phyloP scores from a whole-genome alignment of 2,888 invertebrate genomes.

The Drosophila prolongata region DNA sequence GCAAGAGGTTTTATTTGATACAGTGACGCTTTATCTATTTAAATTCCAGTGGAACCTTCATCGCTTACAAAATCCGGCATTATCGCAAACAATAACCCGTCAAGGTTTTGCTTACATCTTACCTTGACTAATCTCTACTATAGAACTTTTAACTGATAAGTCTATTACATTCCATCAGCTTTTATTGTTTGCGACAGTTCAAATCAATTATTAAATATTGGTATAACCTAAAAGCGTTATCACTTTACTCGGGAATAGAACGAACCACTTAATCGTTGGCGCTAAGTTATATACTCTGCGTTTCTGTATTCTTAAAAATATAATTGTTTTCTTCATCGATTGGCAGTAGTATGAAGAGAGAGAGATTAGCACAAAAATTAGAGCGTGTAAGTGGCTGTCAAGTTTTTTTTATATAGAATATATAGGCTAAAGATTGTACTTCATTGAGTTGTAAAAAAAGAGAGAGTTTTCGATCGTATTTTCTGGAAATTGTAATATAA shows the following conservation, averaged over 20 bases:
- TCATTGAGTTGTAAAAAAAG: neutral
- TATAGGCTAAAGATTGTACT: neutral
- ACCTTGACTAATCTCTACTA: conserved; percentile 17
- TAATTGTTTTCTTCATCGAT: conserved; percentile 29
- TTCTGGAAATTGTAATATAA: neutral
- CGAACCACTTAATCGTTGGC: conserved; percentile 53
- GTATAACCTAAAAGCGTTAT: conserved; percentile 67
- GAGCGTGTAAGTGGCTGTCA: conserved; percentile 51
- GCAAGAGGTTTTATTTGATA: neutral
- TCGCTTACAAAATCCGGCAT: neutral
- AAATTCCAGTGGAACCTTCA: neutral
- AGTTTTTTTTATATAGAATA: conserved; percentile 3
- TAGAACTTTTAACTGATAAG: conserved; percentile 22
- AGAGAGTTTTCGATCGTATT: conserved; percentile 7
- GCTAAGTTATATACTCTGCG: conserved; percentile 47
- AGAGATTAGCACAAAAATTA: conserved; percentile 58
- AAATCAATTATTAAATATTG: conserved; percentile 59
- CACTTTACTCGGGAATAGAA: conserved; percentile 20
- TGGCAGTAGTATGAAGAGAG: conserved; percentile 10
- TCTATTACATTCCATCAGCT: neutral
- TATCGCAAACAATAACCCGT: neutral
- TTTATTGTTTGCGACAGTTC: conserved; percentile 30
- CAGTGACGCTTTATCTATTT: neutral
- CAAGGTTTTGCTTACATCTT: conserved; percentile 24
- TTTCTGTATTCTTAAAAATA: conserved; percentile 33